Percentiles rank a stretch among this genome's conserved stretches.
Evolutionary conservation across 2,888 invertebrate species (phyloP).

Genomic region (Dichetophora obliterata): DNA sequence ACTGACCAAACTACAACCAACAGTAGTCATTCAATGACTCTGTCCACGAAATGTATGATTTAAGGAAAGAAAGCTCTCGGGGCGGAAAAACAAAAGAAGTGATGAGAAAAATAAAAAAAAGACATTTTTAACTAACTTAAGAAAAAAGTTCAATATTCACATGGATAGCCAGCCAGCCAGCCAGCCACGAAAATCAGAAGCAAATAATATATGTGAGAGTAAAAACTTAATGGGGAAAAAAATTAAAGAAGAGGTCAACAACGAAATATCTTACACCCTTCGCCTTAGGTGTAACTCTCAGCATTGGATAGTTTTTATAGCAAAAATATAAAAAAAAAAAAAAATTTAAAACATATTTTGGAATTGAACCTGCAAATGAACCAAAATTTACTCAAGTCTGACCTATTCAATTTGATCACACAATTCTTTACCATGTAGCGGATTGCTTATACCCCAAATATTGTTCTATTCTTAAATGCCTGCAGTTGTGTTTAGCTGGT

Average conservation of each 20-base stretch:
- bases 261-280: no score
- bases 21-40: not conserved
- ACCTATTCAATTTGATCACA: no score
- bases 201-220: no score
- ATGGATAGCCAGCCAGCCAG: not conserved
- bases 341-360: no score
- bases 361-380: no score
- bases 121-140: conserved; percentile 17
- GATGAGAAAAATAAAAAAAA: no score
- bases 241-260: not conserved
- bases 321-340: no score
- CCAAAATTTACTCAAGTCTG: no score
- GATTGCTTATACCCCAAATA: not conserved
- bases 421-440: no score
- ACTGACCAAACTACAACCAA: not conserved
- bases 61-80: not conserved
- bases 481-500: not conserved
- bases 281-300: no score
- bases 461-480: not conserved
- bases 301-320: no score
- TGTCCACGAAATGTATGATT: not conserved
- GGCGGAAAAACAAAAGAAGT: not conserved
- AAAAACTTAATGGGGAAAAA: not conserved
- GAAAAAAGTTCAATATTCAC: conserved; percentile 16
- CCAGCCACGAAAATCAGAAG: no score